Evolutionary conservation across 2,888 invertebrate genomes (phyloP), one percentile per base, ranked within the genome.

Genomic region (Hydraecia micacea): DNA sequence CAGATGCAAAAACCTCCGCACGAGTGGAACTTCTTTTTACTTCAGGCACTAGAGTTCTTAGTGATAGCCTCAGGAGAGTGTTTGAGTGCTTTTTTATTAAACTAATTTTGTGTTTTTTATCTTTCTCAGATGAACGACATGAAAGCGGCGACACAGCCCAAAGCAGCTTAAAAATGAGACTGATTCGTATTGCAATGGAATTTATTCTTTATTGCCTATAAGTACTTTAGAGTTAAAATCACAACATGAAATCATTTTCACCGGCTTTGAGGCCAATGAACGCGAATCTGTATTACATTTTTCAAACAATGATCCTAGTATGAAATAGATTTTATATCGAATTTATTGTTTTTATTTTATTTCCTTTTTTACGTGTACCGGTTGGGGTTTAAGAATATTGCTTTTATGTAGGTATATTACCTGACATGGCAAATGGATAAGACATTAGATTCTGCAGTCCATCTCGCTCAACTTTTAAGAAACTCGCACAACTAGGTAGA

Each of bases 71-170:
- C 32, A 18, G 0, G 25, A 36, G 8, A 49, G 6, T 32, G 4
- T n/a, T n/a, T n/a, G 55, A 8, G 52, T 32, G 13, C 0, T 5
- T 7, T 11, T 52, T n/a, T 68, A 25, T 6, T 0, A 25, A 36
- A 58, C 36, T 36, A 60, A 55, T 36, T n/a, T 55, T 58, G 36
- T 46, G 28, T 0, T 49, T 28, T 60, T 68, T 71, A 55, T 78
- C 60, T 72, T 73, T 87, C 81, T 63, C 87, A 89, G 89, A n/a
- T 88, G 36, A 78, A 86, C 18, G 72, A 78, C 0, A 70, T 86
- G 58, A 85, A 86, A 77, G 68, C 86, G 15, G 81, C 81, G 0
- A 25, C 79, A 67, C 55, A 80, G 66, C 62, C 85, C 5, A 75
- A 82, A 62, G 55, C 72, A 9, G 73, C 78, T 25, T 70, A 78